Base-by-base conservation (phyloP, 2,797 vertebrate species). In the Schizopygopsis malacanthus region DNA sequence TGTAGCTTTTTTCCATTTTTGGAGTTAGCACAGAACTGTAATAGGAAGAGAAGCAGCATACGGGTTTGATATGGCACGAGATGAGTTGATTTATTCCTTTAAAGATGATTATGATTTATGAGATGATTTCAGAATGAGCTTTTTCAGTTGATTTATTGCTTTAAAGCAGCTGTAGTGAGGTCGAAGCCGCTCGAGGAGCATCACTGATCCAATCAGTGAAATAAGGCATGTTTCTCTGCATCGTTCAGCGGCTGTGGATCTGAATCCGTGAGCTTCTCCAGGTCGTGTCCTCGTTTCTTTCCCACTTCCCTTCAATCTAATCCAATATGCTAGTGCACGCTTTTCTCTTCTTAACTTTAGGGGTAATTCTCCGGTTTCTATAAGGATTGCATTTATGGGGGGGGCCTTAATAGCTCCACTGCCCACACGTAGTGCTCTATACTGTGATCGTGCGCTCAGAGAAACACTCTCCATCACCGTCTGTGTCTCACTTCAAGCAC, bases 191-290 rank as follows among this genome's bases (percentile, higher is more conserved):
- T 22, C 1, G 2, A 69, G 5, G 39, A 25, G 3, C 13, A 20
- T 12, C 72, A 33, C 20, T 43, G 39, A 43, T 25, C 11, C 20
- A 37, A 22, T 37, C 3, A 20, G 37, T 76, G 1, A 11, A 11
- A 22, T 39, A 13, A n/a, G 0, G 0, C 33, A 22, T 39, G 15
- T 73, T 18, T 18, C 71, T 73, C 25, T 18, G 72, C n/a, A 67
- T 75, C 50, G 0, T 33, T 61, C 56, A 11, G 20, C 7, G 20
- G 22, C 54, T 59, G 22, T 52, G 73, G 33, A 76, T 79, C 65
- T 86, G 81, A 45, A 45, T 86, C 50, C 76, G 47, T 82, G 83
- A 90, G 85, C 54, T 41, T 6, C 79, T 33, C 28, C 28, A 33
- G 28, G 28, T 33, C 28, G 28, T 33, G 28, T 33, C 28, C 28